A percentile compares a stretch with the other conserved stretches of the same genome.
Evolutionary conservation across 2,113 vertebrate species (phyloP).

Genomic region (Burhinus oedicnemus): DNA sequence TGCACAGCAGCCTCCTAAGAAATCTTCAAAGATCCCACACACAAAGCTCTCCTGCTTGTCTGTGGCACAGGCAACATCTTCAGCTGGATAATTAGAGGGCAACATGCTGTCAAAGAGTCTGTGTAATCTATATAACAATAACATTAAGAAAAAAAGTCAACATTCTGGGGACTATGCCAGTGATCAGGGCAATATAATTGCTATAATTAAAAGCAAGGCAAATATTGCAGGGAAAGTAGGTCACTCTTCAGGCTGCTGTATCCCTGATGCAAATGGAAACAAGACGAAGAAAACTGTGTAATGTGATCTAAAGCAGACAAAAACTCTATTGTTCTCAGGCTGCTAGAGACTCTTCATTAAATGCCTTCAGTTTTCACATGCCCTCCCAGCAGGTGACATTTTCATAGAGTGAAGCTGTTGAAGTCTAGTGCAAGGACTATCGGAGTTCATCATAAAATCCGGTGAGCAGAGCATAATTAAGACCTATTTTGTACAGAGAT

Average conservation of each 20-base stretch:
- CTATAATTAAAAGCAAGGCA: slow-evolving; percentile 78
- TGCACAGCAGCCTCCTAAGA: background rate
- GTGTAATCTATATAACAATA: slow-evolving; percentile 71
- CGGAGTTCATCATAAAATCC: background rate
- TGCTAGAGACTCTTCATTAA: background rate
- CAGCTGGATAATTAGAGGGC: slow-evolving; percentile 49
- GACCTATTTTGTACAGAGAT: background rate
- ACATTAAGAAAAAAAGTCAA: slow-evolving; percentile 47
- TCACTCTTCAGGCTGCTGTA: slow-evolving; percentile 54
- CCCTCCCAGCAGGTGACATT: background rate
- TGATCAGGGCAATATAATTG: slow-evolving; percentile 67
- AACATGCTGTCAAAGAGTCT: slow-evolving; percentile 38
- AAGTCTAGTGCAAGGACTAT: background rate
- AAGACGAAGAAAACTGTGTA: background rate
- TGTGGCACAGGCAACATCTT: background rate
- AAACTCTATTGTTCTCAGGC: background rate
- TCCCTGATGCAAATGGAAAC: slow-evolving; percentile 48
- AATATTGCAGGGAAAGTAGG: slow-evolving; percentile 73
- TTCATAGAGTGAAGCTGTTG: background rate
- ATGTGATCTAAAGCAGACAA: slow-evolving; percentile 14
- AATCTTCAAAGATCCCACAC: background rate
- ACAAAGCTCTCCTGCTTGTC: background rate
- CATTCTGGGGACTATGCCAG: slow-evolving; percentile 62
- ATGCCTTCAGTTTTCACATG: background rate
- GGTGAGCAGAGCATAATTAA: background rate